Evolutionary conservation across 2,113 vertebrate genomes (phyloP).

Genomic region (Rhinoderma darwinii): DNA sequence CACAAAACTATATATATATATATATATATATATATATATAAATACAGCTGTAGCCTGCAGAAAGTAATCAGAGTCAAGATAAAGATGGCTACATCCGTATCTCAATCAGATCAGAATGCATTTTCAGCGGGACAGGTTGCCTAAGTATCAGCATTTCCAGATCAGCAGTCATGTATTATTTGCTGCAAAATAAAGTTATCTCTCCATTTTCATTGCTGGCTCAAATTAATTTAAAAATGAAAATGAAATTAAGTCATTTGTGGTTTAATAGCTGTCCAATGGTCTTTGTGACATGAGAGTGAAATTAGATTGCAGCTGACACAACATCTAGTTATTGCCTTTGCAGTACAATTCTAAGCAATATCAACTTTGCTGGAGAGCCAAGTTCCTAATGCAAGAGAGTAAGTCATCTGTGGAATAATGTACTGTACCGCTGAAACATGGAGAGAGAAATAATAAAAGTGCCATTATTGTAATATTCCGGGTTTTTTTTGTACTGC

Average conservation of each 20-base stretch:
- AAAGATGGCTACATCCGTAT: too few relatives aligned
- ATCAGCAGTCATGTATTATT: not conserved
- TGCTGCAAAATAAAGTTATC: slow-evolving; percentile 15
- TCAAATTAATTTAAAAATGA: slow-evolving; percentile 21
- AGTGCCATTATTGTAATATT: not conserved
- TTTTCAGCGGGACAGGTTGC: too few relatives aligned
- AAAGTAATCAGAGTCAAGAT: too few relatives aligned
- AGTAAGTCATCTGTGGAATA: slow-evolving; percentile 44
- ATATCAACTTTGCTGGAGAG: slow-evolving; percentile 12
- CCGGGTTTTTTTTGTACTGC: not conserved
- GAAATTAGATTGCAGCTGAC: slow-evolving; percentile 47
- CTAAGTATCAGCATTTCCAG: not conserved
- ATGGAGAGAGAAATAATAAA: slow-evolving; percentile 18
- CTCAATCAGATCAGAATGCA: too few relatives aligned
- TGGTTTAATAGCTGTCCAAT: slow-evolving; percentile 43
- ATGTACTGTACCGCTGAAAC: slow-evolving; percentile 22
- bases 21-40: too few relatives aligned
- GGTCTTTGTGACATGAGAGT: slow-evolving; percentile 49
- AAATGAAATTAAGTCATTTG: slow-evolving; percentile 32
- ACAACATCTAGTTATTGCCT: slow-evolving; percentile 40
- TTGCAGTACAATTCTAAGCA: slow-evolving; percentile 35
- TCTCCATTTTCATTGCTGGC: slow-evolving; percentile 16
- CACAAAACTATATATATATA: too few relatives aligned
- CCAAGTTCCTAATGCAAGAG: slow-evolving; percentile 30
- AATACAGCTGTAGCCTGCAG: too few relatives aligned